Percentiles rank a stretch among this genome's conserved stretches.
phyloP scores from a whole-genome alignment of 2,888 invertebrate genomes.

The Allacma fusca region DNA sequence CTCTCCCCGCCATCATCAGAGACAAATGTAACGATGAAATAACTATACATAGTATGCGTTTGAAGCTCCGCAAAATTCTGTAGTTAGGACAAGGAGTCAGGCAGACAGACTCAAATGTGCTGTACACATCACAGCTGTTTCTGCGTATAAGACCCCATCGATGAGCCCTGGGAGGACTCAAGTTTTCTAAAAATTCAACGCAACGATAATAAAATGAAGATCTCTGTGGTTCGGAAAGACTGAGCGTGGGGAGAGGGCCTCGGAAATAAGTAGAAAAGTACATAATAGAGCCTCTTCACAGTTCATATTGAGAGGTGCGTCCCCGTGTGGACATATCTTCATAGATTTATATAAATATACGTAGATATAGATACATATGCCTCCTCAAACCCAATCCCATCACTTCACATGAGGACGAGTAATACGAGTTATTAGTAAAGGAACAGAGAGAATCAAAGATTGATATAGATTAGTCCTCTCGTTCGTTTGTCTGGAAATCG shows the following conservation, averaged over 20 bases:
- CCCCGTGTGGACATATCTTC: too few species aligned
- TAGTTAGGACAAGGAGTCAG: not conserved
- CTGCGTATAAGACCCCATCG: too few species aligned
- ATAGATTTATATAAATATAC: too few species aligned
- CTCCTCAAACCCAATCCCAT: not conserved
- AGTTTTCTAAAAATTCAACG: not conserved
- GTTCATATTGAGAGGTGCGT: constrained; percentile 18
- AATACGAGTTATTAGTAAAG: not conserved
- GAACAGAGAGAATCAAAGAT: constrained; percentile 18
- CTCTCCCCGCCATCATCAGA: too few species aligned
- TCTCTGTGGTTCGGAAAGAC: not conserved
- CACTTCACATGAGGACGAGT: not conserved
- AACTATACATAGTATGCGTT: too few species aligned
- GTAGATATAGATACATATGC: not conserved
- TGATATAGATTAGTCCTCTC: constrained; percentile 28
- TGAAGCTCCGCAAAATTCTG: too few species aligned
- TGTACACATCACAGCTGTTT: too few species aligned
- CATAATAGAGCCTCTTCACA: not conserved
- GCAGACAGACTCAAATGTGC: too few species aligned
- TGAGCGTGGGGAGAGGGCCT: not conserved
- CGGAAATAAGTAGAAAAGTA: not conserved
- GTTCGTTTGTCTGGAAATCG: constrained; percentile 39
- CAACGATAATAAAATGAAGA: constrained; percentile 11
- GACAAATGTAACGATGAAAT: too few species aligned
- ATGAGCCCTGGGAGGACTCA: not conserved